Base-by-base conservation (phyloP, 2,113 vertebrate species). In the Ptilonorhynchus violaceus region DNA sequence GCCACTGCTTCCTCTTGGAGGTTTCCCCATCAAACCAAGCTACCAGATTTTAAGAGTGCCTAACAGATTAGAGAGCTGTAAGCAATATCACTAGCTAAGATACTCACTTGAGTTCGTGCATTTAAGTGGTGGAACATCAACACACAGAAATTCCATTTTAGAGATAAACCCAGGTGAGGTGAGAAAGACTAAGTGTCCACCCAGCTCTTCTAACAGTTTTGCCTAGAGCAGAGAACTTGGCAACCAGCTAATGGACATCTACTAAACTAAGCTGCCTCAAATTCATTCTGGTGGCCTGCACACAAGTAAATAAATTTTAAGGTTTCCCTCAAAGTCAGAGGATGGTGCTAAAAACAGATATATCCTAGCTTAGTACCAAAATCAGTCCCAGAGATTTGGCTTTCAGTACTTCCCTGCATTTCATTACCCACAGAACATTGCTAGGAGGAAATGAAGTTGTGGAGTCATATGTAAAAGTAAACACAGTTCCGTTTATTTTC, bases 401-500 rank as follows among this genome's bases (percentile, higher is more conserved):
- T 83, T 79, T 21, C 41, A 77, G 55, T 10, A 10, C n/a, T 62
- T 72, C 31, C 59, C 83, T 58, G 42, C 30, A 28, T 79, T 83
- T 60, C 63, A 39, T 63, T 47, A 55, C 11, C 31, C 52, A 50
- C 20, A 10, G 37, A 83, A 63, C 50, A 55, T 12, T 30, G 31
- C 15, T 11, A 44, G 42, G 24, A 88, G 39, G 68, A 92, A 93
- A 93, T 39, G 44, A 95, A 75, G 17, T 23, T 52, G 13, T 74
- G 56, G 78, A 95, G 82, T 44, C 82, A 0, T 2, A 35, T 79
- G 60, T 39, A 82, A 85, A 85, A 88, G 79, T 41, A 82, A 91
- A 97, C 0, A 13, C 50, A 93, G 68, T 82, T 95, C 56, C 49
- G 75, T 96, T 97, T 98, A 98, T 98, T 98, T 87, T 92, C 95